Evolutionary conservation across 2,113 vertebrate genomes (phyloP).

Genomic region (Lamprologus speciosus): DNA sequence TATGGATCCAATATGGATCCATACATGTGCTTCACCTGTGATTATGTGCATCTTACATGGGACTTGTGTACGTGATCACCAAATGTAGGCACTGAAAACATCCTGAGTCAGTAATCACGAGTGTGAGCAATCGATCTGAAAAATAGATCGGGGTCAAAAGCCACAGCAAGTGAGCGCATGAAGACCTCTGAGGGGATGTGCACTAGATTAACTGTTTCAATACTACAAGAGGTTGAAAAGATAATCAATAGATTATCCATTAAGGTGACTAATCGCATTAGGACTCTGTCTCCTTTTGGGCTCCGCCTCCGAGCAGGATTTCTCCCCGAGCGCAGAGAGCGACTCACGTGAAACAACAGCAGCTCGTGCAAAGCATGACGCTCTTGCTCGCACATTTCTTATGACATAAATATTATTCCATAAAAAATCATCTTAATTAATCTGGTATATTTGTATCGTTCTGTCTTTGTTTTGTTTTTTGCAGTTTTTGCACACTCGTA

Average conservation of each 20-base stretch:
- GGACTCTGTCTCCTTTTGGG: not conserved
- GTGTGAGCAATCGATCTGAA: not conserved
- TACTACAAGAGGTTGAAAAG: not conserved
- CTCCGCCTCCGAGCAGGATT: not conserved
- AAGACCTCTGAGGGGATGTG: not conserved
- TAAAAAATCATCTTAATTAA: not conserved
- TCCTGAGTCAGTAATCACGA: not conserved
- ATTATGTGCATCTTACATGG: not conserved
- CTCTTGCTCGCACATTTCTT: not conserved
- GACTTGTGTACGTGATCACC: not conserved
- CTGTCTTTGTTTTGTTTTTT: not conserved
- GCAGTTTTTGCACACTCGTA: not conserved
- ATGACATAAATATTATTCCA: not conserved
- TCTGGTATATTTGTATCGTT: rapidly evolving
- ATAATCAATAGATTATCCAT: not conserved
- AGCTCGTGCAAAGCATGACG: rapidly evolving
- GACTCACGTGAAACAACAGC: not conserved
- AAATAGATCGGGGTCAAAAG: not conserved
- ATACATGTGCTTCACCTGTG: not conserved
- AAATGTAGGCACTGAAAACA: not conserved
- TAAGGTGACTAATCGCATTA: not conserved
- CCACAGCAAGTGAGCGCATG: not conserved
- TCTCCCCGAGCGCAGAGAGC: not conserved
- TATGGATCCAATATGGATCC: not conserved
- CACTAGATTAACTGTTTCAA: not conserved